phyloP scores from a whole-genome alignment of 2,113 vertebrate species.

The Emberiza fucata region DNA sequence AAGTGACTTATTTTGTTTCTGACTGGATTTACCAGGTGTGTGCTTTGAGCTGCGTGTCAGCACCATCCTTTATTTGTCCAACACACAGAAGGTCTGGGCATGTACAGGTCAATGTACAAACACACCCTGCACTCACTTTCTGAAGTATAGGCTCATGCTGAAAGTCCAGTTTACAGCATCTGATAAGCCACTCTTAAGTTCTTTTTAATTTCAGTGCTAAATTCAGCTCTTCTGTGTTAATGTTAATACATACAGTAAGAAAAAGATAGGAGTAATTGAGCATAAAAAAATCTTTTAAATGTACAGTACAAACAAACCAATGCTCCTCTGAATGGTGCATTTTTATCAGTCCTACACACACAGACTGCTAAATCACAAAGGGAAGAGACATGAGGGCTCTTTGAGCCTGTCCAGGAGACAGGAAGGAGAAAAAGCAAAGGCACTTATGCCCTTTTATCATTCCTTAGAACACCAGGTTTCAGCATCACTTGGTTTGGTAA shows the following conservation, averaged over 20 bases:
- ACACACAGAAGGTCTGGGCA: fast-evolving
- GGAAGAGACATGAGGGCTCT: not conserved
- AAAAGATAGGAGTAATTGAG: not conserved
- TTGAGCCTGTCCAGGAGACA: not conserved
- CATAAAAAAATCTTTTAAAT: not conserved
- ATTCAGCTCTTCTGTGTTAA: not conserved
- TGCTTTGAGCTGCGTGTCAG: not conserved
- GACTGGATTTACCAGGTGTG: not conserved
- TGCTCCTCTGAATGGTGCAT: not conserved
- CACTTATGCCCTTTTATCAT: not conserved
- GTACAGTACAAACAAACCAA: not conserved
- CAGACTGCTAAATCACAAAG: not conserved
- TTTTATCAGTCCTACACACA: not conserved
- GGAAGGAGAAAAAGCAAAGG: not conserved
- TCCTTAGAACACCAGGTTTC: not conserved
- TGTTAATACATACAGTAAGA: not conserved
- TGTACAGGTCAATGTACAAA: not conserved
- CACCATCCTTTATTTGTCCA: fast-evolving
- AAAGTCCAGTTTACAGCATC: not conserved
- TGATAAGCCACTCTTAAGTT: not conserved
- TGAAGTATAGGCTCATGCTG: not conserved
- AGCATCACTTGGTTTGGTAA: not conserved
- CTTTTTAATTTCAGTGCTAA: not conserved
- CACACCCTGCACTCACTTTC: not conserved
- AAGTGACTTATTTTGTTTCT: not conserved